A percentile compares a stretch with the other conserved stretches of the same genome.
Evolutionary conservation across 2,888 invertebrate genomes (phyloP).

Genomic region (Diogma glabrata): DNA sequence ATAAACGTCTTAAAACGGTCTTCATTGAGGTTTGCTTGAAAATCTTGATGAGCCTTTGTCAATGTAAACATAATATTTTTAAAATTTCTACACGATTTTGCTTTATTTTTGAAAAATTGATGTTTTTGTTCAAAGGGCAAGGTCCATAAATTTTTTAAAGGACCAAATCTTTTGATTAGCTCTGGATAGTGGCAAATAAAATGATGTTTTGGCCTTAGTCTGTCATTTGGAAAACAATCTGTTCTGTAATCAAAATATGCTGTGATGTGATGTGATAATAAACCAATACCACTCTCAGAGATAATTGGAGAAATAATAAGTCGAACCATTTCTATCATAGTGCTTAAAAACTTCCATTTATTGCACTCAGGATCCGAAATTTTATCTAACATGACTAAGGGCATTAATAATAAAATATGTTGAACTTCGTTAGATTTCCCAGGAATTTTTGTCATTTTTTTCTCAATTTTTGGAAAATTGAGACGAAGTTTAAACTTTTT

Average conservation of each 20-base stretch:
- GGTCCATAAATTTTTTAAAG: not conserved
- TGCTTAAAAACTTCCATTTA: conserved; percentile 12
- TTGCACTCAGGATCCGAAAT: conserved; percentile 5
- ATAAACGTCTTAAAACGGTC: not conserved
- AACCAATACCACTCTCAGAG: not conserved
- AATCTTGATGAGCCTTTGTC: not conserved
- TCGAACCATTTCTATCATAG: conserved; percentile 14
- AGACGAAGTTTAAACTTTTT: conserved; percentile 9
- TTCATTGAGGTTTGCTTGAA: not conserved
- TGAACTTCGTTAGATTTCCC: conserved; percentile 13
- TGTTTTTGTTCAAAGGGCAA: not conserved
- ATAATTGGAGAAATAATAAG: conserved; percentile 6
- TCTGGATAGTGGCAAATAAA: not conserved
- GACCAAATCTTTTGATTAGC: too few relatives aligned
- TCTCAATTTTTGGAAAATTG: conserved; percentile 11
- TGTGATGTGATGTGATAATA: not conserved
- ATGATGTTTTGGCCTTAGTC: conserved; percentile 1
- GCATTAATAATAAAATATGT: conserved; percentile 10
- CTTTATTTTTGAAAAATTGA: not conserved
- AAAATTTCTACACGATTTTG: not conserved
- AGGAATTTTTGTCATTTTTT: conserved; percentile 4
- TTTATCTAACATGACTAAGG: conserved; percentile 8
- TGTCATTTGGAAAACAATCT: not conserved
- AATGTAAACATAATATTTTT: conserved; percentile 1
- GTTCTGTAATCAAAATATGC: not conserved